Base-by-base conservation (phyloP, 2,113 vertebrate genomes). In the Cephalopterus ornatus region DNA sequence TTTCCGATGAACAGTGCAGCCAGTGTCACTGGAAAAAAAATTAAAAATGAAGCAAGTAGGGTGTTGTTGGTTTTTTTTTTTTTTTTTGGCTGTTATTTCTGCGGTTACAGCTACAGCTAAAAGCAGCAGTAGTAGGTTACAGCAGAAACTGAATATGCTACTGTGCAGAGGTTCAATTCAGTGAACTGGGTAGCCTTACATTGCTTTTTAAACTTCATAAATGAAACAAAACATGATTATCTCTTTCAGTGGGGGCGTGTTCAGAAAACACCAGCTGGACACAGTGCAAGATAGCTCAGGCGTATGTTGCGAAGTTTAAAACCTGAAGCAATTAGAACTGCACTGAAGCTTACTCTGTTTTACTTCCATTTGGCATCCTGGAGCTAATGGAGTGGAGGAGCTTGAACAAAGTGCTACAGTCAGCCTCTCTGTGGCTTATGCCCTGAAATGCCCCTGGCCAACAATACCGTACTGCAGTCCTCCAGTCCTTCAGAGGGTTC, bases 91-190 rank as follows among this genome's bases (percentile, higher is more conserved):
- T 89, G 70, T 70, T 89, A 82, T 53, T 91, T 90, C 92, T 96
- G 92, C 0, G 72, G 95, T 92, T 91, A 78, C 68, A 93, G 70
- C 85, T 97, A 73, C 58, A 93, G 92, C 93, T 95, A 85, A 95
- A 90, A 93, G 82, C 82, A 95, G 78, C 62, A 66, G 61, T 90
- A 85, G 77, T 80, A 93, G 62, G 72, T 96, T 91, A 94, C 77
- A 75, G 66, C 74, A 95, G 92, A 86, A 92, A 94, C 82, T 95
- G 95, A 96, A 90, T 95, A 85, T 33, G 53, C 87, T 76, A 68
- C 93, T 97, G 95, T 95, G 75, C 66, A 70, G 91, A 72, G 67
- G 28, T 73, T 90, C 59, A 32, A 53, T 68, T 89, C 89, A 93
- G 49, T 84, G 47, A 84, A 49, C 56, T 68, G 35, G 27, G 11